These are phyloP conservation scores for Zophobas morio DNA, from an alignment of 1,140 invertebrate species.

Conservation along the genomic window DNA sequence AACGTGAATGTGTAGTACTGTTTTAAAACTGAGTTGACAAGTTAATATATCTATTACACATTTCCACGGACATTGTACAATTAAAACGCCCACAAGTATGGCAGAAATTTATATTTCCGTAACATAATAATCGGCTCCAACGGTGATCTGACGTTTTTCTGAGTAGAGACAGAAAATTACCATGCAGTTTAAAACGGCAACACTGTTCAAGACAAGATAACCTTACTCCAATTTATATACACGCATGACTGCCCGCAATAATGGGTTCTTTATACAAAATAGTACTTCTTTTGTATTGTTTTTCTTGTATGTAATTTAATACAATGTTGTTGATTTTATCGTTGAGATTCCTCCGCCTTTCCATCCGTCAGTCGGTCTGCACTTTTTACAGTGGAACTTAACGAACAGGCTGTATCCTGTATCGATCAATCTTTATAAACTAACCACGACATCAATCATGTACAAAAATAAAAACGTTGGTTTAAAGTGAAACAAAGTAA, in stretches of 20 bases:
- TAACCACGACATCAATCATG: too few relatives aligned
- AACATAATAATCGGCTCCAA: background rate
- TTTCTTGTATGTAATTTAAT: slow-evolving; percentile 33
- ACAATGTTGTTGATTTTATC: slow-evolving; percentile 39
- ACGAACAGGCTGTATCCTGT: slow-evolving; percentile 8
- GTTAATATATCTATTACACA: background rate
- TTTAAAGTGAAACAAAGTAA: too few relatives aligned
- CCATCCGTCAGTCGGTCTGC: background rate
- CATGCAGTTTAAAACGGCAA: background rate
- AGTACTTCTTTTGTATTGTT: slow-evolving; percentile 45
- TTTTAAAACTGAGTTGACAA: background rate
- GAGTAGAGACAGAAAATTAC: background rate
- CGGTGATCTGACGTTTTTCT: background rate
- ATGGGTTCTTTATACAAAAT: slow-evolving; percentile 43
- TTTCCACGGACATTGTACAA: background rate
- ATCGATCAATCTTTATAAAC: background rate
- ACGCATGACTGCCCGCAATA: slow-evolving; percentile 32
- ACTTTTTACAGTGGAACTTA: slow-evolving; percentile 3
- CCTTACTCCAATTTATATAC: slow-evolving; percentile 44
- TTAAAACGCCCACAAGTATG: background rate
- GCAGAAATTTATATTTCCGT: background rate
- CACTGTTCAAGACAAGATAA: slow-evolving; percentile 26
- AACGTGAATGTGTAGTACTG: background rate
- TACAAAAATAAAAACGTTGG: too few relatives aligned
- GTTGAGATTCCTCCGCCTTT: slow-evolving; percentile 5